phyloP scores from a whole-genome alignment of 2,888 invertebrate genomes.

The Scaeva pyrastri region DNA sequence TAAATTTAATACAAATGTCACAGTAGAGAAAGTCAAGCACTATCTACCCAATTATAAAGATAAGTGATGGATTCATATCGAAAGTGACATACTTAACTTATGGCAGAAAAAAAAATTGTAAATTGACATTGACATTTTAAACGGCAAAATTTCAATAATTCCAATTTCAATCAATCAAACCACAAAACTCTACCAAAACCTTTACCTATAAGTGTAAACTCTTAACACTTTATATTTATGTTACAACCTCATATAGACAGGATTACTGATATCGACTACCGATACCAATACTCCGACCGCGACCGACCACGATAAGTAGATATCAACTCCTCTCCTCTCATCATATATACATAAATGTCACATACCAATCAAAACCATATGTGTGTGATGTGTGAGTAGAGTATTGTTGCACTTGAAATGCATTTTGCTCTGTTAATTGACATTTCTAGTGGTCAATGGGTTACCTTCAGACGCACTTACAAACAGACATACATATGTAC shows the following conservation, averaged over 20 bases:
- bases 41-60: background rate
- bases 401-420: conserved; percentile 46
- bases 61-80: background rate
- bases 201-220: too few species aligned
- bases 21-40: background rate
- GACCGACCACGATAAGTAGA: background rate
- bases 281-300: too few species aligned
- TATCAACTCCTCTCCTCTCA: background rate
- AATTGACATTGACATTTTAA: too few species aligned
- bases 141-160: too few species aligned
- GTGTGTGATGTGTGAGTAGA: conserved; percentile 47
- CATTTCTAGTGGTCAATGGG: conserved; percentile 59
- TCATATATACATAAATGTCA: conserved; percentile 5
- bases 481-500: background rate
- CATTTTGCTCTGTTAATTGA: conserved; percentile 28
- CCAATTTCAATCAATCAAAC: too few species aligned
- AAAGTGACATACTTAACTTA: background rate
- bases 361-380: conserved; percentile 31
- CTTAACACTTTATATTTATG: too few species aligned
- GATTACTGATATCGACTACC: too few species aligned
- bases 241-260: too few species aligned
- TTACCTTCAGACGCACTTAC: conserved; percentile 37
- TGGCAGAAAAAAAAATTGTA: too few species aligned
- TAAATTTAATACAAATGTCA: background rate
- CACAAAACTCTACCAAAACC: too few species aligned